Base-by-base conservation (phyloP, 2,113 vertebrate genomes). In the Ammodytes dubius region DNA sequence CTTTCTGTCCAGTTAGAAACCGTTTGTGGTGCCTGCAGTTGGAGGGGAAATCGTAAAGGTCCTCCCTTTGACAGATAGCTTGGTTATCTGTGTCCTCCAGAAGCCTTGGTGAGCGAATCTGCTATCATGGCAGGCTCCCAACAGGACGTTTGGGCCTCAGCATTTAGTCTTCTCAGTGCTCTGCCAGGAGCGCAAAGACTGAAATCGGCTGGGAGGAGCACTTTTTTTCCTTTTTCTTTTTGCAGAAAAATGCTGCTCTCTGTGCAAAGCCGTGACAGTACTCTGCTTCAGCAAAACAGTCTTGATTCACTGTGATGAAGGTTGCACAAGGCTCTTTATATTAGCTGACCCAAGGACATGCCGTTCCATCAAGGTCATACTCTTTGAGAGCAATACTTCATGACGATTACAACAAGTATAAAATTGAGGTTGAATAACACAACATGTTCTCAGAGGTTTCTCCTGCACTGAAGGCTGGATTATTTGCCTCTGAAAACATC, bases 41-140 rank as follows among this genome's bases (percentile, higher is more conserved):
- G n/a, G 17, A 79, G 40, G 7, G 63, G 60, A 71, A 67, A 52
- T 67, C 35, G 6, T n/a, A 8, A 76, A 60, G 56, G 69, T 39
- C 77, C 53, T 67, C 66, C 37, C 52, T 47, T 71, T 74, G 49
- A 71, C 65, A 70, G 74, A 82, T 46, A 66, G 57, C 35, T n/a
- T 6, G 43, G 71, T 93, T 89, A 91, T 91, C 79, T 86, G 37
- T 67, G 66, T 87, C 64, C 85, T 87, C 63, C 87, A 89, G 83
- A 91, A 85, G 64, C 76, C 53, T 13, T 57, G 19, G 54, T 67
- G 64, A 64, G 11, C 3, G 6, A 5, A 61, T 83, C 79, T 71
- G 47, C 37, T 47, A 15, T 42, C 37, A 54, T 83, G 91, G 85
- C 87, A 60, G 47, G 5, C 46, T 35, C 81, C 83, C 91, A 91